These are phyloP conservation scores for Drosophila planitibia DNA, from an alignment of 2,888 invertebrate genomes.

Conservation along the genomic window DNA sequence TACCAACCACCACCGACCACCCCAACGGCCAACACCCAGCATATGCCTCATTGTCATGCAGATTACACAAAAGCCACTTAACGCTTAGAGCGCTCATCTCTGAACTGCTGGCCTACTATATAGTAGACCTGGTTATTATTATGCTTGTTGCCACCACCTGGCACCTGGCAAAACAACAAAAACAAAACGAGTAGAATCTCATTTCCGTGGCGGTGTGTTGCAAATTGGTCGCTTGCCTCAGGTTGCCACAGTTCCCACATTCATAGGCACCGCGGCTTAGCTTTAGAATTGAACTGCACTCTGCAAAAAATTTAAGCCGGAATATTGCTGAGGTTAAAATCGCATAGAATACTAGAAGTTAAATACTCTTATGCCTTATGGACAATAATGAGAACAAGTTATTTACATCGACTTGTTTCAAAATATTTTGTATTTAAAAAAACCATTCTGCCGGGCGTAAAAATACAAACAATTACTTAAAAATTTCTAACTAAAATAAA, in stretches of 20 bases:
- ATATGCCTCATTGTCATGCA: slow-evolving; percentile 70
- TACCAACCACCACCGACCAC: neutral
- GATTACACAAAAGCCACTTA: slow-evolving; percentile 72
- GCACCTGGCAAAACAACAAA: neutral
- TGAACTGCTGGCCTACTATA: slow-evolving; percentile 11
- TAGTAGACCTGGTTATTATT: slow-evolving; percentile 60
- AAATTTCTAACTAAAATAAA: neutral
- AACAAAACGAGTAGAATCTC: slow-evolving; percentile 30
- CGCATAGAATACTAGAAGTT: neutral
- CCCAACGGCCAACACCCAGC: slow-evolving; percentile 1
- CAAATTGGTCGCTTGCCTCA: slow-evolving; percentile 27
- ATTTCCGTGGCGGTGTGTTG: slow-evolving; percentile 49
- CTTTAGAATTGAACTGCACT: neutral
- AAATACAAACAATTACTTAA: neutral
- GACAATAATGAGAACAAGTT: neutral
- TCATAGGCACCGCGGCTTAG: neutral
- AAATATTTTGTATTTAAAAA: neutral
- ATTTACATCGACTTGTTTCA: neutral
- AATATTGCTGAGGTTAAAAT: neutral
- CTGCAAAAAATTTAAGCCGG: neutral
- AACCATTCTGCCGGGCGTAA: neutral
- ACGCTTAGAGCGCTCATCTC: slow-evolving; percentile 45
- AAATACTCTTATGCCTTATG: neutral
- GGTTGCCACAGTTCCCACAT: slow-evolving; percentile 3
- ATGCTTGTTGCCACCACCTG: slow-evolving; percentile 62